A percentile compares a stretch with the other conserved stretches of the same genome.
Conservation (phyloP, 2,797 vertebrate genomes). For the Dermochelys coriacea region DNA sequence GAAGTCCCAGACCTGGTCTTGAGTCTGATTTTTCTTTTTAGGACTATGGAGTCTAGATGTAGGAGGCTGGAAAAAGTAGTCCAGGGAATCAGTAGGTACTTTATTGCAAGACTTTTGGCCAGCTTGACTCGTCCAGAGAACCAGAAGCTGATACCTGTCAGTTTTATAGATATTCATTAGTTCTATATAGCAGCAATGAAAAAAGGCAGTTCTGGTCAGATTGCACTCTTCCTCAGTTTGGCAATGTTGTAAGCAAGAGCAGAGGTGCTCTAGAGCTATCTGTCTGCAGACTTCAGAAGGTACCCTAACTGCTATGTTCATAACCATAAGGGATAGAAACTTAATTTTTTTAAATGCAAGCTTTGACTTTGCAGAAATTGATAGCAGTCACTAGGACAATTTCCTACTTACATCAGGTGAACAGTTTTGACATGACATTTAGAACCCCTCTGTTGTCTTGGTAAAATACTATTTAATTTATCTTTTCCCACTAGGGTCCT, state of each 20-base stretch:
- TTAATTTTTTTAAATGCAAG: not conserved
- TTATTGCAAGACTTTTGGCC: not conserved
- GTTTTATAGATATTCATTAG: constrained; percentile 1
- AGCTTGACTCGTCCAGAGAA: not conserved
- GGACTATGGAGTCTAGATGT: not conserved
- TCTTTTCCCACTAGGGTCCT: not conserved
- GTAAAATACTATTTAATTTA: not conserved
- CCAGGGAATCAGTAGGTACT: constrained; percentile 17
- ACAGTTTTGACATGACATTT: not conserved
- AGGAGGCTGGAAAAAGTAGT: not conserved
- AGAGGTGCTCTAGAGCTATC: not conserved
- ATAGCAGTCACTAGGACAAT: not conserved
- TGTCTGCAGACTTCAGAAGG: not conserved
- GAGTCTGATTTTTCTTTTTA: not conserved
- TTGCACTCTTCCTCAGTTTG: not conserved
- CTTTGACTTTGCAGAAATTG: not conserved
- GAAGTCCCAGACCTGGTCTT: fast-evolving
- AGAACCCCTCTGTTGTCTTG: not conserved
- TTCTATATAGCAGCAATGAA: constrained; percentile 13
- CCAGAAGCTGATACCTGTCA: not conserved
- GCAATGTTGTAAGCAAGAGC: not conserved
- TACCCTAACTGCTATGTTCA: not conserved
- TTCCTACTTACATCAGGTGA: not conserved
- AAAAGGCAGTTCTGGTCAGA: not conserved
- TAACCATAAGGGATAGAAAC: not conserved